Conservation (phyloP, 92 coral and sea anemone species). For the Palythoa caribaeorum region DNA sequence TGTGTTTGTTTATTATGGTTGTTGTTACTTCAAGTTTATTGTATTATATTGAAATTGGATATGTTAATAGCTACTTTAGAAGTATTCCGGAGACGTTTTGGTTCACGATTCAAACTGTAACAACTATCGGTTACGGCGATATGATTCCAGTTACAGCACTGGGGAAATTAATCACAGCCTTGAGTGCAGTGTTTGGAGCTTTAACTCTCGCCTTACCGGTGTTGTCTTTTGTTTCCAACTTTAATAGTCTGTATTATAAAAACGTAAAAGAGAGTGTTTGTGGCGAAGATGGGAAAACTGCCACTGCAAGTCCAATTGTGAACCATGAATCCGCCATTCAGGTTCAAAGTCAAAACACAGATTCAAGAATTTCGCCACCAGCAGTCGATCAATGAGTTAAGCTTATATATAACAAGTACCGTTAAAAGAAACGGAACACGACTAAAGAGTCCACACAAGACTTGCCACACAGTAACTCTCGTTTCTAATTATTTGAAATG, state of each 20-base stretch:
- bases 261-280: slow-evolving; percentile 76
- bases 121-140: slow-evolving; percentile 98
- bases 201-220: slow-evolving; percentile 93
- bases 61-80: slow-evolving; percentile 67
- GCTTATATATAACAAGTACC: no score
- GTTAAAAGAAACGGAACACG: no score
- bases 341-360: no score
- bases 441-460: no score
- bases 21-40: slow-evolving; percentile 84
- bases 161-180: slow-evolving; percentile 83
- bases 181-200: slow-evolving; percentile 94
- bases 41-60: slow-evolving; percentile 82
- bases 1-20: slow-evolving; percentile 85
- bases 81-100: slow-evolving; percentile 97
- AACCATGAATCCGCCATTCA: no score
- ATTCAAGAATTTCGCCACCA: no score
- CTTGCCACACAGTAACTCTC: no score
- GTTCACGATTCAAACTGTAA: slow-evolving; percentile 94
- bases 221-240: slow-evolving; percentile 93
- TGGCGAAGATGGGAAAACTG: slow-evolving; percentile 16
- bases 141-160: slow-evolving; percentile 83
- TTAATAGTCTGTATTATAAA: slow-evolving; percentile 90
- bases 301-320: no score
- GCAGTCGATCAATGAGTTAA: no score
- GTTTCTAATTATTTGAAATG: no score